Evolutionary conservation across 2,888 invertebrate genomes (phyloP), one percentile per base, ranked within the genome.

Genomic region (Nomada ferruginata): DNA sequence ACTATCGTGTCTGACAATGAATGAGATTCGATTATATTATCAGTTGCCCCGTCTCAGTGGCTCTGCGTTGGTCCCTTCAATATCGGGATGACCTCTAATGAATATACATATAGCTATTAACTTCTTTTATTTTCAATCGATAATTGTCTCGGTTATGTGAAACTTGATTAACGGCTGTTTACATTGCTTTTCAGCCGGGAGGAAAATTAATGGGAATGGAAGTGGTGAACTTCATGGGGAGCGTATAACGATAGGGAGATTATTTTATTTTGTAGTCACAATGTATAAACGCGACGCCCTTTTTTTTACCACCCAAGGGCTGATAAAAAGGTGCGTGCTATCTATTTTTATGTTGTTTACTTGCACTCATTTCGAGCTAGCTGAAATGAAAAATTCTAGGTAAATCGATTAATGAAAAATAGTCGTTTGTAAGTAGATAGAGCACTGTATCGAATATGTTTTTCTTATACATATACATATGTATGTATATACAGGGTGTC

Each of bases 331-430:
- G 9, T 20, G 9, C 2, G 1, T 5, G 11, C 29, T 36, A 18
- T 15, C 52, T 66, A 66, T 29, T 66, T 20, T 29, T 65, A 65
- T 18, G n/a, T 52, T 65, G 65, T 65, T 29, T 29, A 50, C 50
- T 18, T 26, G 18, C 29, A 18, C 20, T 5, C 1, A 29, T 50
- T n/a, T 52, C 10, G 20, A 42, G 47, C 15, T 29, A 53, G 52
- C 11, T 36, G 36, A 9, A 66, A 36, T 2, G 52, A 66, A 53
- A 66, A 66, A 66, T 66, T 53, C 15, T 36, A 53, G 20, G 15
- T n/a, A 53, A 53, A 66, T 66, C 53, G 20, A 66, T 66, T 4
- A 20, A 2, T 9, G 36, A 5, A 47, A 66, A 36, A 36, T 29
- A 36, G 20, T 23, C 3, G 0, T 20, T 3, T 23, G 20, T 20